These are phyloP conservation scores for Noctua janthina DNA, from an alignment of 2,888 invertebrate species.

Conservation along the genomic window DNA sequence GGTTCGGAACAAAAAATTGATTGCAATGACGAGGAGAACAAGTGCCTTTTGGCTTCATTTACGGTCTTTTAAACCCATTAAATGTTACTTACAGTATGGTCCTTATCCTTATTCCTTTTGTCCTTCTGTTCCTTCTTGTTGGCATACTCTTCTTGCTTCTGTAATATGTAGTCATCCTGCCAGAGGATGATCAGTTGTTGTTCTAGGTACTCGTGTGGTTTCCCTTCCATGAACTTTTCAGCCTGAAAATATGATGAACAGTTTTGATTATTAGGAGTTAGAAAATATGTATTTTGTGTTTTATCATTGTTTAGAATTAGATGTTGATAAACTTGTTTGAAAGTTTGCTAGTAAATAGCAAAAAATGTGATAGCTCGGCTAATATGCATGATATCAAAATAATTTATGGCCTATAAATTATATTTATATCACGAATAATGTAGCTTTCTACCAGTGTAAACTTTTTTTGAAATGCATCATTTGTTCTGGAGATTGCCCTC, in stretches of 20 bases:
- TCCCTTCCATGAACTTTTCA: slow-evolving; percentile 93
- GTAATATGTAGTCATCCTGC: slow-evolving; percentile 92
- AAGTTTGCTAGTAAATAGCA: background rate
- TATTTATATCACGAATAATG: too few relatives aligned
- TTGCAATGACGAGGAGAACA: background rate
- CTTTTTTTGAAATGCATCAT: too few relatives aligned
- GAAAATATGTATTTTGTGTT: background rate
- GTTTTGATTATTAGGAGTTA: background rate
- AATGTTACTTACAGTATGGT: slow-evolving; percentile 47
- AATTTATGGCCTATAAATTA: too few relatives aligned
- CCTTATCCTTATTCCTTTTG: slow-evolving; percentile 88
- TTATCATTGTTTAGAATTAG: too few relatives aligned
- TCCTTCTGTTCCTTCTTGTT: slow-evolving; percentile 90
- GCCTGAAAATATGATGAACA: slow-evolving; percentile 84
- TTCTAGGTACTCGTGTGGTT: slow-evolving; percentile 93
- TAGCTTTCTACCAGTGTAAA: too few relatives aligned
- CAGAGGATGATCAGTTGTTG: slow-evolving; percentile 92
- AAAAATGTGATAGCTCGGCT: too few relatives aligned
- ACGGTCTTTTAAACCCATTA: background rate
- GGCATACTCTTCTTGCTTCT: slow-evolving; percentile 92
- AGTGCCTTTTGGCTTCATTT: background rate
- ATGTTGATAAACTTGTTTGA: background rate
- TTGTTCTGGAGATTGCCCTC: too few relatives aligned
- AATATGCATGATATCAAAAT: too few relatives aligned
- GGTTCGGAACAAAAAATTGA: background rate